Percentiles rank a stretch among this genome's conserved stretches.
Evolutionary conservation across 2,888 invertebrate species (phyloP).

Genomic region (Fragum fragum): DNA sequence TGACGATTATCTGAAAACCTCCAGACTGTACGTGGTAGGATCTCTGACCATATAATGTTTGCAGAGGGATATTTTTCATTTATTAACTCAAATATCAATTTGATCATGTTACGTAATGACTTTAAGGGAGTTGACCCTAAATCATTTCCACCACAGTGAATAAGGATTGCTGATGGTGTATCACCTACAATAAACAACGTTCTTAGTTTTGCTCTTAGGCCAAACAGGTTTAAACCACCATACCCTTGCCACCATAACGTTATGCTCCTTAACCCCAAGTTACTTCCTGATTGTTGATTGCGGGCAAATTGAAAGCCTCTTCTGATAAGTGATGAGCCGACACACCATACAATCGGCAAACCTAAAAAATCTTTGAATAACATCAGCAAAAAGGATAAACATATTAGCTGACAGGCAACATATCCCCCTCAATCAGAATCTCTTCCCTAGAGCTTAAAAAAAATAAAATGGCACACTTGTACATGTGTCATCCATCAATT

Average conservation of each 20-base stretch:
- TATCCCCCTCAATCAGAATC: not conserved
- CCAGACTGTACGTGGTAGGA: not conserved
- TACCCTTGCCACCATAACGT: slow-evolving; percentile 35
- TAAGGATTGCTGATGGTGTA: not conserved
- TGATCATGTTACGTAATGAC: not conserved
- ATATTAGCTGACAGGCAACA: too few species aligned
- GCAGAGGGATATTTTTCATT: not conserved
- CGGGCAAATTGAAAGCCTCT: not conserved
- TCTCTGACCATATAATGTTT: slow-evolving; percentile 21
- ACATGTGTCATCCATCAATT: too few species aligned
- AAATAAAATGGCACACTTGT: too few species aligned
- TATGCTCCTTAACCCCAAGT: not conserved
- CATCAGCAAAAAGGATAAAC: not conserved
- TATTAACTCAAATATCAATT: not conserved
- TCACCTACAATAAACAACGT: not conserved
- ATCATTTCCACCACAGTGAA: slow-evolving; percentile 44
- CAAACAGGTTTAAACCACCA: slow-evolving; percentile 7
- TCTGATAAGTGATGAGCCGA: slow-evolving; percentile 1
- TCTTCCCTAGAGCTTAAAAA: not conserved
- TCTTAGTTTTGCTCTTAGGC: not conserved
- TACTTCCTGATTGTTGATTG: not conserved
- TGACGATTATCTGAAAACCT: slow-evolving; percentile 8
- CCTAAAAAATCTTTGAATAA: not conserved
- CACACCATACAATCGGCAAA: not conserved
- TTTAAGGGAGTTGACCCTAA: not conserved